Evolutionary conservation across 2,888 invertebrate genomes (phyloP).

Genomic region (Stenoptilia bipunctidactyla): DNA sequence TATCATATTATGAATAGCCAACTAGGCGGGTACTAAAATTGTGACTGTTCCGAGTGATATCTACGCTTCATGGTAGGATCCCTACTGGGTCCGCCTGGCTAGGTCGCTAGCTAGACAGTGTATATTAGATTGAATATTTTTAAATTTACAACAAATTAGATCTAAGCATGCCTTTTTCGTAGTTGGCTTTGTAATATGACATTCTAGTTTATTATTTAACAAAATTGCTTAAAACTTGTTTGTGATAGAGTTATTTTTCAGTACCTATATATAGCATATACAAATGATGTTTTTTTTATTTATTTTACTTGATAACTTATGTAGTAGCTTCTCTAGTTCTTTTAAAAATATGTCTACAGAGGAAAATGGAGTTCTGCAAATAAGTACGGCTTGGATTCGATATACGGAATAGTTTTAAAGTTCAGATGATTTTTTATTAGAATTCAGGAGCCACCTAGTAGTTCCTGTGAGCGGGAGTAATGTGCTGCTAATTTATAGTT

Average conservation of each 20-base stretch:
- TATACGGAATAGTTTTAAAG: background rate
- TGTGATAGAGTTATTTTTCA: background rate
- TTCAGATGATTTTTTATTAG: constrained; percentile 4
- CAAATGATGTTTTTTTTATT: constrained; percentile 6
- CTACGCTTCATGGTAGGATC: too few relatives aligned
- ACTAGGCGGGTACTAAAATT: too few relatives aligned
- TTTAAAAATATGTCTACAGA: background rate
- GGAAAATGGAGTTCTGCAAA: constrained; percentile 1
- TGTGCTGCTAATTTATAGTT: constrained; percentile 9
- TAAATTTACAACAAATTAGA: constrained; percentile 8
- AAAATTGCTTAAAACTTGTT: constrained; percentile 1
- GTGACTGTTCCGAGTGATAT: too few relatives aligned
- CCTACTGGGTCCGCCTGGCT: too few relatives aligned
- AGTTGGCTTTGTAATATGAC: constrained; percentile 8
- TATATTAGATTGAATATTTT: constrained; percentile 2
- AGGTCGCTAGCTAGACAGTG: background rate
- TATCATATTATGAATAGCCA: too few relatives aligned
- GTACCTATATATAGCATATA: constrained; percentile 6
- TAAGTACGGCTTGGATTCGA: background rate
- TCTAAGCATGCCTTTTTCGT: constrained; percentile 10
- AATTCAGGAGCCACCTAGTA: constrained; percentile 4
- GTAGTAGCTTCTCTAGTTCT: background rate
- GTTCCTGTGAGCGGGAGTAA: background rate
- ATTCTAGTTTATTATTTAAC: constrained; percentile 5
- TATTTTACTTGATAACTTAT: background rate